These are phyloP conservation scores for Oxystoma pomonae DNA, from an alignment of 2,888 invertebrate genomes.

Conservation along the genomic window DNA sequence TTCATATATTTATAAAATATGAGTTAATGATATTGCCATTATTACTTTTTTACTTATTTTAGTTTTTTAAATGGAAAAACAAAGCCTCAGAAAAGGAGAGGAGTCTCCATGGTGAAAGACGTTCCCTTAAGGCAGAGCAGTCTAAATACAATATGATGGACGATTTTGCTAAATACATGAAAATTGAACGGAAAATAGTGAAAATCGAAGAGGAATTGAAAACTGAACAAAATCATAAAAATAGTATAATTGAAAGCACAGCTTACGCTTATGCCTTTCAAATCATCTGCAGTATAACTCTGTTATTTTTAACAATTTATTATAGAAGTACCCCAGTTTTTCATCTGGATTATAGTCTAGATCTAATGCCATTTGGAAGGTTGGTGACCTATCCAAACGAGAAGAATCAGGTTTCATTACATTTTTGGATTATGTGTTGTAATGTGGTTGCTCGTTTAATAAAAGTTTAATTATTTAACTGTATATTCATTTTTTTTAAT, in stretches of 20 bases:
- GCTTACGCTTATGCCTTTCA: neutral
- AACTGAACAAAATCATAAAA: neutral
- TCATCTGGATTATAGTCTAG: neutral
- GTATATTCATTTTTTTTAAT: no score
- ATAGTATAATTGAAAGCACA: neutral
- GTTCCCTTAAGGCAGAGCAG: neutral
- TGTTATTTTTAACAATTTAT: neutral
- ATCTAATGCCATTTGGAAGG: neutral
- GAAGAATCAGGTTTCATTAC: neutral
- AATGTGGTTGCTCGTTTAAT: neutral
- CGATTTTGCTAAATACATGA: neutral
- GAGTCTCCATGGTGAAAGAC: neutral
- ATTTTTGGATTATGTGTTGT: neutral
- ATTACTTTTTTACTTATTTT: no score
- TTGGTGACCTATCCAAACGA: neutral
- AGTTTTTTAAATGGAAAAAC: neutral
- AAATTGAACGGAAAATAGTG: neutral
- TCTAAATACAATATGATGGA: neutral
- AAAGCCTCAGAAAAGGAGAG: neutral
- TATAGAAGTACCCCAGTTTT: neutral
- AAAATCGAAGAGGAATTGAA: neutral
- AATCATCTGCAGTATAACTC: neutral
- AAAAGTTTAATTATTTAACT: neutral
- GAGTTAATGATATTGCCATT: no score
- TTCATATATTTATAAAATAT: no score